Conservation (phyloP, 2,797 vertebrate species). For the Aldrovandia affinis region DNA sequence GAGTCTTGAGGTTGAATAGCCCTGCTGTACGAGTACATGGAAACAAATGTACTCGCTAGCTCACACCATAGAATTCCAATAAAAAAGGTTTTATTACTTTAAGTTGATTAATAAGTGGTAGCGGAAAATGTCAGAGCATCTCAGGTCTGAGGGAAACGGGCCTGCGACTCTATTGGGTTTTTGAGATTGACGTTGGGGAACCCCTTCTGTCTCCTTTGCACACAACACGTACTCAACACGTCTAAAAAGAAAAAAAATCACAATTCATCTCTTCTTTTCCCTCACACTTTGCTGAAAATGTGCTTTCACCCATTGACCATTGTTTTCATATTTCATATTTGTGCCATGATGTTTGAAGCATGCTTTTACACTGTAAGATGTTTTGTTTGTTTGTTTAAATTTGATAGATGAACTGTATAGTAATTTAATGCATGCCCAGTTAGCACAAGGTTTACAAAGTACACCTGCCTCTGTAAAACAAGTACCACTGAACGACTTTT, state of each 20-base stretch:
- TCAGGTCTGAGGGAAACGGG: too few species aligned
- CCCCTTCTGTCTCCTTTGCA: neutral
- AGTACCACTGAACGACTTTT: neutral
- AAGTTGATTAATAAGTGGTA: neutral
- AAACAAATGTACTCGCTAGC: too few species aligned
- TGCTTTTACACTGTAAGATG: neutral
- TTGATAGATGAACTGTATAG: neutral
- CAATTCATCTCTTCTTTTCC: neutral
- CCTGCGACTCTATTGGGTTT: neutral
- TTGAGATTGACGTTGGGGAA: neutral
- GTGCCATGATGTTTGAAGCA: neutral
- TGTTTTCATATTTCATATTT: neutral
- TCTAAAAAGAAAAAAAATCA: neutral
- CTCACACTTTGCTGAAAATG: neutral
- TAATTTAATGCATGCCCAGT: slow-evolving; percentile 5
- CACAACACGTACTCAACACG: neutral
- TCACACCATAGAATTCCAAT: neutral
- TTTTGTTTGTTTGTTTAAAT: neutral
- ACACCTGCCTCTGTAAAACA: neutral
- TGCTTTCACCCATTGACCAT: neutral
- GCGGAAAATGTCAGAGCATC: too few species aligned
- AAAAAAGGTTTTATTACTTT: too few species aligned
- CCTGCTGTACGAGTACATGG: too few species aligned
- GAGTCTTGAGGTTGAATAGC: too few species aligned
- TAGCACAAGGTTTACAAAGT: neutral